These are phyloP conservation scores for Drosophila watanabei DNA, from an alignment of 1,140 invertebrate species.

Conservation along the genomic window DNA sequence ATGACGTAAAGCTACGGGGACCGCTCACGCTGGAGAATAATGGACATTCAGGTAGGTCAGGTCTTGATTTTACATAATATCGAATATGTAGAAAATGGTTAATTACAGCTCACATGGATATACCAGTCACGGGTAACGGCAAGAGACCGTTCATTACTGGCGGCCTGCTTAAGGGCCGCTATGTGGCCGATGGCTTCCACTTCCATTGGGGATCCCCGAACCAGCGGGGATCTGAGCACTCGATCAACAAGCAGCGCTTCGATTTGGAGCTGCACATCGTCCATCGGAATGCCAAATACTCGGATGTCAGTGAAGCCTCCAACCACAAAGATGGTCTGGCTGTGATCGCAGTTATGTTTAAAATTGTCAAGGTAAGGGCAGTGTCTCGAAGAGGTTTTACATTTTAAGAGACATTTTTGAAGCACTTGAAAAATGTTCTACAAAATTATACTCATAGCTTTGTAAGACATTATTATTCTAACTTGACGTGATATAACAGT, in stretches of 20 bases:
- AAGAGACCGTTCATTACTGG: constrained; percentile 88
- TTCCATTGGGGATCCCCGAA: constrained; percentile 88
- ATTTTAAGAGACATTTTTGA: neutral
- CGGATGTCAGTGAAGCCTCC: constrained; percentile 44
- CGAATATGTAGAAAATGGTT: neutral
- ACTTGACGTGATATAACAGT: constrained; percentile 4
- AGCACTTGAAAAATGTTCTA: neutral
- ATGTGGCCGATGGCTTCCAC: constrained; percentile 88
- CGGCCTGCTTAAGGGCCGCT: constrained; percentile 87
- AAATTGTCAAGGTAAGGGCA: constrained; percentile 52
- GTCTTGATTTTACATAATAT: neutral
- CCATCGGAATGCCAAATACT: constrained; percentile 63
- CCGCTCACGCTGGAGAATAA: constrained; percentile 88
- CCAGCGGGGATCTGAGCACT: constrained; percentile 65
- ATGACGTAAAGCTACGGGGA: constrained; percentile 87
- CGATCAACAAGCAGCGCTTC: constrained; percentile 54
- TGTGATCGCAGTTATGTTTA: constrained; percentile 72
- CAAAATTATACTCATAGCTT: neutral
- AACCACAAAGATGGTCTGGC: constrained; percentile 62
- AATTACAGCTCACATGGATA: constrained; percentile 82
- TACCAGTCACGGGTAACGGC: constrained; percentile 86
- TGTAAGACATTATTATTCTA: neutral
- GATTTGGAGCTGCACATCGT: constrained; percentile 80
- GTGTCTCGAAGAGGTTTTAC: neutral
- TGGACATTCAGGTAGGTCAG: constrained; percentile 88